These are phyloP conservation scores for Willowsia nigromaculata DNA, from an alignment of 2,888 invertebrate species.

Conservation along the genomic window DNA sequence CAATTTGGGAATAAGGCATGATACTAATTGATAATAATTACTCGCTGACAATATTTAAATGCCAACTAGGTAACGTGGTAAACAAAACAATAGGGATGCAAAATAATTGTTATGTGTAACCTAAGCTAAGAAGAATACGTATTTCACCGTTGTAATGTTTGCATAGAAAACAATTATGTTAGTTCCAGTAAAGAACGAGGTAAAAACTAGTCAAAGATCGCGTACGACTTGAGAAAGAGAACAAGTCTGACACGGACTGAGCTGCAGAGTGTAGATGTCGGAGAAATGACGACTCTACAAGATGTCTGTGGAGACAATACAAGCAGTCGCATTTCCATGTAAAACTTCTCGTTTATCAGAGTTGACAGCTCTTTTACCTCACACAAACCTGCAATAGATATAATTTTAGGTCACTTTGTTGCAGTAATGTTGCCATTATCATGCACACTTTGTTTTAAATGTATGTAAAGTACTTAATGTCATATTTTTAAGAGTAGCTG, in stretches of 20 bases:
- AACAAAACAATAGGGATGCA: background rate
- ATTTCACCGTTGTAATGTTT: too few relatives aligned
- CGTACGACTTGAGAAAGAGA: constrained; percentile 57
- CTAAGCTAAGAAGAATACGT: background rate
- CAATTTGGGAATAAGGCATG: background rate
- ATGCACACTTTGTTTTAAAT: too few relatives aligned
- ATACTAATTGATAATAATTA: constrained; percentile 22
- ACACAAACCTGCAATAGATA: background rate
- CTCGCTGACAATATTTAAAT: constrained; percentile 67
- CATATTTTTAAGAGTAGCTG: too few relatives aligned
- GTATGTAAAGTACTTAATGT: too few relatives aligned
- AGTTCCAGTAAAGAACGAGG: too few relatives aligned
- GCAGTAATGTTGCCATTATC: too few relatives aligned
- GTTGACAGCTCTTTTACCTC: background rate
- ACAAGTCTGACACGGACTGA: constrained; percentile 65
- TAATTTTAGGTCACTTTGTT: too few relatives aligned
- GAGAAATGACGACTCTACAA: background rate
- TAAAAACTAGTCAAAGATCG: constrained; percentile 26
- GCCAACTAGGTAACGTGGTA: constrained; percentile 21
- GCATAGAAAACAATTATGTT: too few relatives aligned
- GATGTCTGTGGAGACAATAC: background rate
- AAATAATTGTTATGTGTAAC: background rate
- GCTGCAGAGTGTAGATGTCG: background rate
- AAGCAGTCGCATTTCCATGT: background rate
- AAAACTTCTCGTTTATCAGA: background rate